phyloP scores from a whole-genome alignment of 2,888 invertebrate genomes.

The Orthosia gothica region DNA sequence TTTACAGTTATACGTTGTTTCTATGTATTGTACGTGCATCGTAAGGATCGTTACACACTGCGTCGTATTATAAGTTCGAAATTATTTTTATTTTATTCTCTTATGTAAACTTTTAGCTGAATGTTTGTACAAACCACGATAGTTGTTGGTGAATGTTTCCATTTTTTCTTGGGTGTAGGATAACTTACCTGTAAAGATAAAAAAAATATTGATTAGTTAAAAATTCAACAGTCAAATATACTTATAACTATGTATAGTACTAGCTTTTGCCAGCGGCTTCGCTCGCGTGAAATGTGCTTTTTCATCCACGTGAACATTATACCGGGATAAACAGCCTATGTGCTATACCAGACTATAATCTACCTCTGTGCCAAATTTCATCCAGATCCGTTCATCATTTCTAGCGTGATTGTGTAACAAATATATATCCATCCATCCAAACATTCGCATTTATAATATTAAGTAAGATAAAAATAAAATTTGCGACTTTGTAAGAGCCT shows the following conservation, averaged over 20 bases:
- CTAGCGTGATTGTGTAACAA: too few relatives aligned
- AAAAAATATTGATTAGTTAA: slow-evolving; percentile 23
- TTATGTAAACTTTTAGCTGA: slow-evolving; percentile 51
- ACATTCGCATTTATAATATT: too few relatives aligned
- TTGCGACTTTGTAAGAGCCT: not conserved
- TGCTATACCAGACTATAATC: too few relatives aligned
- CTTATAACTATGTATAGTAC: not conserved
- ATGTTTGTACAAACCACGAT: slow-evolving; percentile 62
- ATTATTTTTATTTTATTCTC: slow-evolving; percentile 57
- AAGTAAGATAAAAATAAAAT: not conserved
- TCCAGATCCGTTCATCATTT: too few relatives aligned
- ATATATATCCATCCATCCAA: too few relatives aligned
- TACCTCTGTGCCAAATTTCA: too few relatives aligned
- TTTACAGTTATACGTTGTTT: slow-evolving; percentile 87
- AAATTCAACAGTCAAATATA: not conserved
- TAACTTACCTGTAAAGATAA: slow-evolving; percentile 75
- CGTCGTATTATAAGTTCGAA: slow-evolving; percentile 56
- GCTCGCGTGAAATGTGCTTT: too few relatives aligned
- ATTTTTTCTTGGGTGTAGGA: slow-evolving; percentile 52
- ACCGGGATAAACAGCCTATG: too few relatives aligned
- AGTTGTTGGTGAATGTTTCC: slow-evolving; percentile 55
- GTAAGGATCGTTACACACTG: slow-evolving; percentile 86
- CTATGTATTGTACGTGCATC: slow-evolving; percentile 86
- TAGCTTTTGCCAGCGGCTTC: too few relatives aligned
- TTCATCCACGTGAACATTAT: too few relatives aligned